Evolutionary conservation across 2,113 vertebrate genomes (phyloP).

Genomic region (Acrocephalus arundinaceus): DNA sequence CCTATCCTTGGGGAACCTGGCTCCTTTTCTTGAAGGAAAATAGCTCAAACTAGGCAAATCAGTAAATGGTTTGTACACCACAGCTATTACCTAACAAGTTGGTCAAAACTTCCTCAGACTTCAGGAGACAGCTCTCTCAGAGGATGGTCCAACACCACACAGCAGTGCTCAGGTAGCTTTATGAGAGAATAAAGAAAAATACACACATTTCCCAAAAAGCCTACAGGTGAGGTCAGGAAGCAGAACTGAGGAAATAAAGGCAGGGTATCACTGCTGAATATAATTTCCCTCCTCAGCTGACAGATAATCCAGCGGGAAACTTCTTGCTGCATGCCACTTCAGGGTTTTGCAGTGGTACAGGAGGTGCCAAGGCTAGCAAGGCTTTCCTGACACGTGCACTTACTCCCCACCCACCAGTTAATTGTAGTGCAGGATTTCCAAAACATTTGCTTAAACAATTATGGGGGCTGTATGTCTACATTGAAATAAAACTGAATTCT

Average conservation of each 20-base stretch:
- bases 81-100: neutral
- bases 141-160: neutral
- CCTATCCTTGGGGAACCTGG: neutral
- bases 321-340: neutral
- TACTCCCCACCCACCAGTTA: neutral
- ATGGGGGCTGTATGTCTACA: neutral
- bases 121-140: neutral
- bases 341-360: neutral
- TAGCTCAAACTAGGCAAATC: neutral
- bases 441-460: neutral
- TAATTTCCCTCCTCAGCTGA: neutral
- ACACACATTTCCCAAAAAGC: neutral
- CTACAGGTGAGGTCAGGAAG: neutral
- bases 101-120: neutral
- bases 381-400: neutral
- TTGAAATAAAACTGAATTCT: neutral
- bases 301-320: neutral
- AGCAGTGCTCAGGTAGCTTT: neutral
- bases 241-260: neutral
- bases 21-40: neutral
- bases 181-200: neutral
- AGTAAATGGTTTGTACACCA: neutral
- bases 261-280: neutral
- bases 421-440: neutral
- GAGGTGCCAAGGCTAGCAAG: neutral